A percentile compares a stretch with the other conserved stretches of the same genome.
Conservation (phyloP, 2,888 invertebrate species). For the Leptopilina drosophilae region DNA sequence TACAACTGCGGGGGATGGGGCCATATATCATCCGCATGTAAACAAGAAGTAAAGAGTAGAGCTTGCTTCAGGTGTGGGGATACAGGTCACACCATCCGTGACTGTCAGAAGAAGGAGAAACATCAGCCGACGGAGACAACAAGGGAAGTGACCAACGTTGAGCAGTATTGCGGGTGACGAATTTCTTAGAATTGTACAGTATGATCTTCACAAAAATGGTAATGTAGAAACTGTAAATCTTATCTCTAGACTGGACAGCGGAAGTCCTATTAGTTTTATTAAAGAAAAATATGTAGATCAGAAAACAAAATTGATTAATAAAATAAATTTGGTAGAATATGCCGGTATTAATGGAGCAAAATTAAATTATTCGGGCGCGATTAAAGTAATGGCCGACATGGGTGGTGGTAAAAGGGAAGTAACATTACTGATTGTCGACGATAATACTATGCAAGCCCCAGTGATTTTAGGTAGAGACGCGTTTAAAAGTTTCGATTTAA, state of each 20-base stretch:
- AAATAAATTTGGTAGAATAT: neutral
- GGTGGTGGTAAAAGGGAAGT: neutral
- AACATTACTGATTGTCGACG: no score
- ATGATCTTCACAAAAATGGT: neutral
- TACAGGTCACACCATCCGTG: neutral
- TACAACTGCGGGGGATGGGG: no score
- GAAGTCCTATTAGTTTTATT: neutral
- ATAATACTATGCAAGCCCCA: no score
- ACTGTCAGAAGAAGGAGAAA: neutral
- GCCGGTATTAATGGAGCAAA: no score
- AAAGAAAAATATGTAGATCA: slow-evolving; percentile 6
- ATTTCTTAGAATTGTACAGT: neutral
- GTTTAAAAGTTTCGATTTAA: no score
- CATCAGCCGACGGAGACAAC: neutral
- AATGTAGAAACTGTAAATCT: neutral
- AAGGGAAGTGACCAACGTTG: neutral
- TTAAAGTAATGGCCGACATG: slow-evolving; percentile 7
- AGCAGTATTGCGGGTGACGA: neutral
- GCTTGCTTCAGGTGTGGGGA: neutral
- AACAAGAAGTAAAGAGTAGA: no score
- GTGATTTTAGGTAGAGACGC: no score
- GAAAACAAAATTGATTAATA: neutral
- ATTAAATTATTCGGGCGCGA: neutral
- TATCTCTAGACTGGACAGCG: slow-evolving; percentile 6
- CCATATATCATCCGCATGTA: no score